These are phyloP conservation scores for Antennarius maculatus DNA, from an alignment of 2,797 vertebrate genomes.

Conservation along the genomic window DNA sequence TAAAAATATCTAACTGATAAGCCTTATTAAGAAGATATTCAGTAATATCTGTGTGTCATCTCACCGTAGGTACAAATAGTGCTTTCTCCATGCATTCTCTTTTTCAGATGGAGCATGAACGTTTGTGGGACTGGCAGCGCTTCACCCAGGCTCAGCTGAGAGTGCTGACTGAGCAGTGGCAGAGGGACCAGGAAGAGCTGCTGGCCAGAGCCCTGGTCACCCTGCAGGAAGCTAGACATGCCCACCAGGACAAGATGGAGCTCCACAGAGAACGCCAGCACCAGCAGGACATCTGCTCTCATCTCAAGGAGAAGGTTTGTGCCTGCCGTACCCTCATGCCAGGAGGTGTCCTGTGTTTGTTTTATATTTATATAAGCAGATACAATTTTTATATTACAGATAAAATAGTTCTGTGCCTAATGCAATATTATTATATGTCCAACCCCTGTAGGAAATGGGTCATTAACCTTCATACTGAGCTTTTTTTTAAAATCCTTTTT, in stretches of 20 bases:
- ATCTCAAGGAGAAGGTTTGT: slow-evolving; percentile 89
- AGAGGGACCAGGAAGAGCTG: slow-evolving; percentile 78
- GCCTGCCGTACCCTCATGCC: slow-evolving; percentile 1
- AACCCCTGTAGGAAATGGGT: slow-evolving; percentile 8
- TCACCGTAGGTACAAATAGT: background rate
- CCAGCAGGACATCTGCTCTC: slow-evolving; percentile 87
- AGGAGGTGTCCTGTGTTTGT: slow-evolving; percentile 5
- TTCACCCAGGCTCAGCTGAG: slow-evolving; percentile 80
- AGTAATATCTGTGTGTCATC: background rate
- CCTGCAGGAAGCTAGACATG: slow-evolving; percentile 83
- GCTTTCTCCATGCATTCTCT: slow-evolving; percentile 8
- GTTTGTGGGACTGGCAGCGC: slow-evolving; percentile 75
- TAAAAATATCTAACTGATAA: background rate
- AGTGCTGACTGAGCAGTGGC: slow-evolving; percentile 79
- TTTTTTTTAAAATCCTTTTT: slow-evolving; percentile 2
- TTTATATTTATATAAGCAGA: background rate
- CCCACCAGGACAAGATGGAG: slow-evolving; percentile 79
- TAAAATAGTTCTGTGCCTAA: background rate
- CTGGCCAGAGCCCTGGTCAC: slow-evolving; percentile 77
- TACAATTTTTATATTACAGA: slow-evolving; percentile 17
- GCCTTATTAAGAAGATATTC: background rate
- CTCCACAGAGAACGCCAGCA: slow-evolving; percentile 79
- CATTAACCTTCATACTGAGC: slow-evolving; percentile 17
- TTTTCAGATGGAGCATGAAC: slow-evolving; percentile 84
- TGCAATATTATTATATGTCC: background rate